Base-by-base conservation (phyloP, 2,888 invertebrate species). In the Anagyrus pseudococci region DNA sequence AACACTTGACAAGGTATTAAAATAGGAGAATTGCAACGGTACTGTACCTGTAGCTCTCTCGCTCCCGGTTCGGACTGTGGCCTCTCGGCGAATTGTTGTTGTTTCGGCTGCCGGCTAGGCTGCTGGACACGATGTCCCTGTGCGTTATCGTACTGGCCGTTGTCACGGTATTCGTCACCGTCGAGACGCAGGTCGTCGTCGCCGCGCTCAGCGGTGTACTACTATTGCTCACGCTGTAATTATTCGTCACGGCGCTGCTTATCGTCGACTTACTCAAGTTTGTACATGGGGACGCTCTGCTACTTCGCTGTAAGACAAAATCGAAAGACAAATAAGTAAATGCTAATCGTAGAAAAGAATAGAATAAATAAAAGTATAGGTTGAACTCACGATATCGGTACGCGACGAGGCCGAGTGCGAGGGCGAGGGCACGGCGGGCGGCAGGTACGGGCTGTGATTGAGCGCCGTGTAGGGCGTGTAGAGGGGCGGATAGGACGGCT, bases 11-110 rank as follows among this genome's bases (percentile, higher is more conserved):
- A 4, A 7, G 29, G 29, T 29, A 29, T 29, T 29, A 29, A 29
- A 29, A 29, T 7, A 29, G 6, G 29, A 29, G 10, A 29, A 37
- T 37, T 10, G 10, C 2, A 2, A 37, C 13, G 33, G 15, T 15
- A 37, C 33, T 10, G 72, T 84, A 93, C 93, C 93, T 93, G 84
- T 92, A 93, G 81, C 89, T 92, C 77, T 93, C 93, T 70, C 93
- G 85, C 81, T 94, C 93, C 74, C 92, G 85, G 72, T 84, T 88
- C 55, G 92, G 90, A 80, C 90, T 90, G 78, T 89, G 91, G 63
- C 89, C 90, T 72, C 90, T 85, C 19, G 93, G 92, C 47, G 92
- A 91, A 80, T 90, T 89, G 73, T 87, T 89, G 73, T 87, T 89
- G 59, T 87, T 84, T 73, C 87, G 86, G 63, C 82, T 78, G 60